Base-by-base conservation (phyloP, 2,797 vertebrate genomes). In the Danio kyathit region DNA sequence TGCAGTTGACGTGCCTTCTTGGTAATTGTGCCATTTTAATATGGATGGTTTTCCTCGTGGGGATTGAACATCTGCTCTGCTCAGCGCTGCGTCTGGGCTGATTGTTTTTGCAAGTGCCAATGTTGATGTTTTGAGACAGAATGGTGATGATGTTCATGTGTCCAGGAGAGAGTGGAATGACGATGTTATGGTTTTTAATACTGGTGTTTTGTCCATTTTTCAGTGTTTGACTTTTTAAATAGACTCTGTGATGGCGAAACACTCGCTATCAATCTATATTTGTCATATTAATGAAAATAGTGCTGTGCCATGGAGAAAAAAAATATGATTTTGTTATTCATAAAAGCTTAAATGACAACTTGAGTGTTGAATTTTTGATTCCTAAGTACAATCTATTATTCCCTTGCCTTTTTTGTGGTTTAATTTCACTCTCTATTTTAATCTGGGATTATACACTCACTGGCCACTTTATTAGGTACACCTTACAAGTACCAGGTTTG, bases 331-430 rank as follows among this genome's bases (percentile, higher is more conserved):
- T 78, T 82, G 56, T 79, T 46, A 80, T 76, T 73, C 60, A 81
- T 80, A 75, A 61, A 72, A 60, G 70, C 19, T 80, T 83, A 64
- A 80, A 75, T 65, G 72, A 48, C 54, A 51, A 19, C 86, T 61
- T 84, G 75, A 83, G 67, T 82, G 69, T 79, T 43, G 41, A 86
- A 83, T 84, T 10, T 60, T 51, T 82, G 8, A 74, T 65, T 85
- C 83, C 86, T 69, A 70, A 85, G 81, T 77, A 82, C 85, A 82
- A 81, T 74, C 77, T 29, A 82, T 52, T 75, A 71, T 59, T 86
- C n/a, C n/a, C n/a, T n/a, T n/a, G n/a, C n/a, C n/a, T n/a, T n/a
- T 29, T 82, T 74, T 67, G 83, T 74, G 89, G 87, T 89, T 88
- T 83, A 91, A 89, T 82, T 70, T 21, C 69, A 43, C 65, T 12